phyloP scores from a whole-genome alignment of 2,113 vertebrate genomes.

The Apteryx mantelli region DNA sequence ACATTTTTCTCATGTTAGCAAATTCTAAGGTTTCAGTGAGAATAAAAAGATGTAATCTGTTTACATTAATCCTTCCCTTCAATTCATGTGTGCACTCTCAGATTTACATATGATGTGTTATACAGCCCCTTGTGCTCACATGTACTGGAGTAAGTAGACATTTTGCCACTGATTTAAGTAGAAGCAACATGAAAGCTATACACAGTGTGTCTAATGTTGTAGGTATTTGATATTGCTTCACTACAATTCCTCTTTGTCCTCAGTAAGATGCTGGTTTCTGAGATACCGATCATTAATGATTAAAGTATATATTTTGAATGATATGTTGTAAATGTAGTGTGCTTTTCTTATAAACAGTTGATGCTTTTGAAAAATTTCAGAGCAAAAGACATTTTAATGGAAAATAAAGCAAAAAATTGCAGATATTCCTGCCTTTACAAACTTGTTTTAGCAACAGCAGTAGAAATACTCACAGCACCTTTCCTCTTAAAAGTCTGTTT shows the following conservation, averaged over 20 bases:
- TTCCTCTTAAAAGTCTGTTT: background rate
- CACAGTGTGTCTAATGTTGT: background rate
- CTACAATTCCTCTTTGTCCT: background rate
- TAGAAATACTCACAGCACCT: background rate
- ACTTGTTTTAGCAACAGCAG: background rate
- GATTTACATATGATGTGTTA: fast-evolving
- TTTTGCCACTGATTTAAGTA: background rate
- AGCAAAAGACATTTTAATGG: background rate
- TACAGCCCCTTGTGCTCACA: background rate
- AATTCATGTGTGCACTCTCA: background rate
- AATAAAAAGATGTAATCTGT: background rate
- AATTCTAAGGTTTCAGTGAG: background rate
- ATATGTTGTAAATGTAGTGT: background rate
- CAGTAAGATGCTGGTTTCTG: background rate
- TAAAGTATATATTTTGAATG: background rate
- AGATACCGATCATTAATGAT: background rate
- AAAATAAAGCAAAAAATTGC: background rate
- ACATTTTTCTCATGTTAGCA: background rate
- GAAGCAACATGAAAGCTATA: background rate
- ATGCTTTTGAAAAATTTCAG: background rate
- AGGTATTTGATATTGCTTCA: background rate
- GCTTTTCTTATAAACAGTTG: background rate
- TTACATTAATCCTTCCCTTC: background rate
- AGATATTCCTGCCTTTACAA: background rate
- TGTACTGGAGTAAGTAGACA: background rate